These are phyloP conservation scores for Xiphydria camelus DNA, from an alignment of 2,888 invertebrate genomes.

Conservation along the genomic window DNA sequence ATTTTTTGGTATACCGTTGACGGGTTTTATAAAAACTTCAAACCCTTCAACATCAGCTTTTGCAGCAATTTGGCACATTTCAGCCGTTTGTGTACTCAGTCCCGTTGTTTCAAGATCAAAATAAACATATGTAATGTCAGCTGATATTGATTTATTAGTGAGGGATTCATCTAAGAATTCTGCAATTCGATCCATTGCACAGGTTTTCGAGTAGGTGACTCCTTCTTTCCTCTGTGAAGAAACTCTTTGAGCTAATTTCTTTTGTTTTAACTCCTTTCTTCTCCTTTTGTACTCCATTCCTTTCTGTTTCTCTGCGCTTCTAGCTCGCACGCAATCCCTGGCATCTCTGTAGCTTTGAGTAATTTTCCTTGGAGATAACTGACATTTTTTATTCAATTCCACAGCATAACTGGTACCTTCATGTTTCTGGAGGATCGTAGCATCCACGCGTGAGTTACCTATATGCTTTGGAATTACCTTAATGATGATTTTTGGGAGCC, in stretches of 20 bases:
- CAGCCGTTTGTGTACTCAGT: not conserved
- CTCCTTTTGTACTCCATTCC: not conserved
- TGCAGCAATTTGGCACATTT: not conserved
- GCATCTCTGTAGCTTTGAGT: not conserved
- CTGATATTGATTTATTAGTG: not conserved
- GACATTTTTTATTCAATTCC: not conserved
- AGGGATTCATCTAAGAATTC: not conserved
- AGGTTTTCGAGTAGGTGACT: not conserved
- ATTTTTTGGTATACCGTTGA: not conserved
- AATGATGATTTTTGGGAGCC: not conserved
- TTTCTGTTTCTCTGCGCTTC: not conserved
- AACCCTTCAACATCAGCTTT: not conserved
- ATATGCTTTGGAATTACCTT: not conserved
- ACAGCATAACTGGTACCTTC: not conserved
- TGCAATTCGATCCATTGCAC: not conserved
- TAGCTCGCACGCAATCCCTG: not conserved
- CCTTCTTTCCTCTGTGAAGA: not conserved
- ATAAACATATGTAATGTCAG: not conserved
- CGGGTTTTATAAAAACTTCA: not conserved
- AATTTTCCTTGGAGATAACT: not conserved
- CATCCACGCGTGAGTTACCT: not conserved
- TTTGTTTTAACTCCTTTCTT: not conserved
- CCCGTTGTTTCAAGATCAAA: not conserved
- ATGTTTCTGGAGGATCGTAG: not conserved
- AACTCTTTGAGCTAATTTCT: not conserved